Evolutionary conservation across 2,113 vertebrate genomes (phyloP).

Genomic region (Grantiella picta): DNA sequence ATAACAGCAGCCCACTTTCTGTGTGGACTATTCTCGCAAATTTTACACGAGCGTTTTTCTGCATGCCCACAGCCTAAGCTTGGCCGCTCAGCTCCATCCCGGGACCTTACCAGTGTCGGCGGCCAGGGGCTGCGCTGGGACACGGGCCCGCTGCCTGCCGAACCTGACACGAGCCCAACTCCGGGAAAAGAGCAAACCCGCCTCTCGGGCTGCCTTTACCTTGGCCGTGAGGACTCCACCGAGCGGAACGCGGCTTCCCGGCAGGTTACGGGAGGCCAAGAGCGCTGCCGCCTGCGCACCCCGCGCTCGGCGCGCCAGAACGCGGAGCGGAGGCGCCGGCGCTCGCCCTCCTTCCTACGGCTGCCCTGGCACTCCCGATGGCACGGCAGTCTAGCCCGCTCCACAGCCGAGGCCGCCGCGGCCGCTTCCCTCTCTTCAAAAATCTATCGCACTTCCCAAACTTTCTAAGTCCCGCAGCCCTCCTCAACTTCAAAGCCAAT

Average conservation of each 20-base stretch:
- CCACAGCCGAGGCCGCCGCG: not conserved
- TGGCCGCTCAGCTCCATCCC: not conserved
- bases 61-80: not conserved
- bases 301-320: not conserved
- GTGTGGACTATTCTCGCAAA: not conserved
- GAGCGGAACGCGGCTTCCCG: not conserved
- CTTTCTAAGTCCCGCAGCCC: not conserved
- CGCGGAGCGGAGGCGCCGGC: not conserved
- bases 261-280: not conserved
- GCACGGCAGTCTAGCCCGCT: not conserved
- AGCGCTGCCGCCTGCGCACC: not conserved
- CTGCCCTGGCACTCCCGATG: not conserved
- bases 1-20: not conserved
- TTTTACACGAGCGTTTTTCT: not conserved
- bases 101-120: not conserved
- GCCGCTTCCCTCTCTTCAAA: not conserved
- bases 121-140: not conserved
- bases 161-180: not conserved
- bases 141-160: not conserved
- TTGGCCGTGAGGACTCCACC: not conserved
- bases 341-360: not conserved
- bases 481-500: not conserved
- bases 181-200: not conserved
- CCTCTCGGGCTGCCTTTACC: not conserved
- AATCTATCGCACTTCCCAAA: slow-evolving; percentile 38